A percentile compares a stretch with the other conserved stretches of the same genome.
phyloP scores from a whole-genome alignment of 2,113 vertebrate species.

The Pedetes capensis region DNA sequence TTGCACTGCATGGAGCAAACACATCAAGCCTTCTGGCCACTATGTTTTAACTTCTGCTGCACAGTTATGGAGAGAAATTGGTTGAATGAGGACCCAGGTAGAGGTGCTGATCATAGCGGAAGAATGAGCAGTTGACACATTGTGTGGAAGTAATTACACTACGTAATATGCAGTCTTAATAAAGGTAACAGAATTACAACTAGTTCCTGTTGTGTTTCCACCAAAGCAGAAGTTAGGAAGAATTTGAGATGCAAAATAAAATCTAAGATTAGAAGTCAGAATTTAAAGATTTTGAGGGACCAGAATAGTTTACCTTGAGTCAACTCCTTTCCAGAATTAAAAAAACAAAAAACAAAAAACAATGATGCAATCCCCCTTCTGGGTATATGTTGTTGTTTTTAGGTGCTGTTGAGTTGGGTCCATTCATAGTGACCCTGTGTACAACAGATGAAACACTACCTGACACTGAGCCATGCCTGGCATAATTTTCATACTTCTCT shows the following conservation, averaged over 20 bases:
- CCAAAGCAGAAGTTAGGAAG: not conserved
- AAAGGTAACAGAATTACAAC: not conserved
- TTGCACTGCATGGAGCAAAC: not conserved
- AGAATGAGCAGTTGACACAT: not conserved
- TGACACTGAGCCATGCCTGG: no score
- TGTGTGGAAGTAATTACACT: not conserved
- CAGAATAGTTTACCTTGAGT: not conserved
- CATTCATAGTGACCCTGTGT: no score
- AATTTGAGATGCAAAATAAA: not conserved
- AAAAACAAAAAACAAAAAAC: no score
- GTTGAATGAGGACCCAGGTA: not conserved
- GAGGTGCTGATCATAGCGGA: not conserved
- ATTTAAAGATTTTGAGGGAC: not conserved
- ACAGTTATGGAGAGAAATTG: not conserved
- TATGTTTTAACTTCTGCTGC: not conserved
- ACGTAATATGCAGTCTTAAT: not conserved
- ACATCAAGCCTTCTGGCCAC: not conserved
- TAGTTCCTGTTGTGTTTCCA: not conserved
- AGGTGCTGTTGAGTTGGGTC: no score
- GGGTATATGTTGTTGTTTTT: no score
- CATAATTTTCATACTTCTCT: no score
- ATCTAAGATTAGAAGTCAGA: not conserved
- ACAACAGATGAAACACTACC: no score
- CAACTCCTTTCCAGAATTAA: not conserved
- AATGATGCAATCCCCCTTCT: not conserved